phyloP scores from a whole-genome alignment of 2,797 vertebrate species.

The Pangasius macronema region DNA sequence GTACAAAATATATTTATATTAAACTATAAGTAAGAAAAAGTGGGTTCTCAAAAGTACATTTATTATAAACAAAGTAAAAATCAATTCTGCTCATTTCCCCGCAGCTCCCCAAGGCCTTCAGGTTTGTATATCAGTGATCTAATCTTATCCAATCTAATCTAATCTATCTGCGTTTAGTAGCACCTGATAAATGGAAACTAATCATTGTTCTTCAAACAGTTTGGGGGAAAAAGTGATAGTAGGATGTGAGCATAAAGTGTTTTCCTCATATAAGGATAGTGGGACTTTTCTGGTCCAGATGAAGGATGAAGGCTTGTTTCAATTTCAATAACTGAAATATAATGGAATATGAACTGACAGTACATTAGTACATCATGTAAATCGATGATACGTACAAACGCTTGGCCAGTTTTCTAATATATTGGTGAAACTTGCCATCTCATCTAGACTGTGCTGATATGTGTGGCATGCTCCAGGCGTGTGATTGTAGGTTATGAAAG shows the following conservation, averaged over 20 bases:
- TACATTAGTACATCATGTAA: not conserved
- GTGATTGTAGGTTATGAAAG: slow-evolving; percentile 73
- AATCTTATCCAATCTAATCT: not conserved
- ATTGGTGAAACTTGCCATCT: not conserved
- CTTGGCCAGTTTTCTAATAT: not conserved
- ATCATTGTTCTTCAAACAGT: not conserved
- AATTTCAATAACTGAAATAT: not conserved
- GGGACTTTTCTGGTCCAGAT: not conserved
- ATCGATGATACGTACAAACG: not conserved
- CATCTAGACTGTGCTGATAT: not conserved
- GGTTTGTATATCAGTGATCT: slow-evolving; percentile 6
- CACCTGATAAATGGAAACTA: slow-evolving; percentile 7
- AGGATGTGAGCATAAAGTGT: not conserved
- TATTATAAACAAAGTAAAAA: slow-evolving; percentile 1
- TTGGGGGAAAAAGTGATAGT: not conserved
- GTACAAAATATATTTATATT: not conserved
- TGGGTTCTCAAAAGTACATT: not conserved
- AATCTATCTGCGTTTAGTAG: not conserved
- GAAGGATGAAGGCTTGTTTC: not conserved
- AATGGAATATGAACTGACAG: not conserved
- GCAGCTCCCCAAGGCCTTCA: not conserved
- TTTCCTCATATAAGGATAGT: not conserved
- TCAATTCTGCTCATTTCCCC: not conserved
- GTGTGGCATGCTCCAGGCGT: slow-evolving; percentile 51
- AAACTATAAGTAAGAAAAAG: not conserved